A percentile compares a stretch with the other conserved stretches of the same genome.
phyloP scores from a whole-genome alignment of 1,140 invertebrate species.

The Psilanteris sp. region DNA sequence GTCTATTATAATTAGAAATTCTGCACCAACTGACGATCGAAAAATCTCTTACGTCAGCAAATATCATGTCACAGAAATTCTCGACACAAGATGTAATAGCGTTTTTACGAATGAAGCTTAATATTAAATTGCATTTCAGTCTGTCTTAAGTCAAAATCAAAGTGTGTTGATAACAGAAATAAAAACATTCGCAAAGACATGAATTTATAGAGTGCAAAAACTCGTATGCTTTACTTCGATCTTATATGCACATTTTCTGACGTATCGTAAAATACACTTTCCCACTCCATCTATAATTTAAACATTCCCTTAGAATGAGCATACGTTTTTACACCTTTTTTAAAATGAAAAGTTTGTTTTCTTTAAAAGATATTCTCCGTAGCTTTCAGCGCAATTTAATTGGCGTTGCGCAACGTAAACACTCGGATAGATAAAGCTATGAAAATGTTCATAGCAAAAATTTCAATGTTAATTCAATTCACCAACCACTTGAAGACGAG shows the following conservation, averaged over 20 bases:
- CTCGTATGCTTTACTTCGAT: background rate
- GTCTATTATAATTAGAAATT: too few relatives aligned
- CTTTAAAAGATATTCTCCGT: background rate
- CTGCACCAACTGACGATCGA: too few relatives aligned
- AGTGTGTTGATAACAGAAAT: constrained; percentile 3
- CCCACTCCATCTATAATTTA: constrained; percentile 29
- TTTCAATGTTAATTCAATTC: too few relatives aligned
- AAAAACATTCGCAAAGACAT: constrained; percentile 22
- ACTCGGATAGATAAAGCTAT: too few relatives aligned
- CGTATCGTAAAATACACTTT: constrained; percentile 15
- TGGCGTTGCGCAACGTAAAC: too few relatives aligned
- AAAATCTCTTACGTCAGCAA: constrained; percentile 10
- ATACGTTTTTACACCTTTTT: background rate
- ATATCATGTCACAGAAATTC: constrained; percentile 8
- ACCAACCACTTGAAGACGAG: too few relatives aligned
- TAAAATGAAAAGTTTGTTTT: constrained; percentile 1
- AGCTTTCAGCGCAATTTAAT: too few relatives aligned
- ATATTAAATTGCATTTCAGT: constrained; percentile 35
- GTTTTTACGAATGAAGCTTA: constrained; percentile 21
- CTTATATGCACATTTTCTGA: constrained; percentile 16
- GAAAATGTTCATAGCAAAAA: too few relatives aligned
- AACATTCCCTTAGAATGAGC: background rate
- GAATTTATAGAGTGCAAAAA: constrained; percentile 23
- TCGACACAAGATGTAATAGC: constrained; percentile 1
- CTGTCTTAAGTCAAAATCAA: constrained; percentile 19